Conservation (phyloP, 2,113 vertebrate species). For the Phaethon lepturus region DNA sequence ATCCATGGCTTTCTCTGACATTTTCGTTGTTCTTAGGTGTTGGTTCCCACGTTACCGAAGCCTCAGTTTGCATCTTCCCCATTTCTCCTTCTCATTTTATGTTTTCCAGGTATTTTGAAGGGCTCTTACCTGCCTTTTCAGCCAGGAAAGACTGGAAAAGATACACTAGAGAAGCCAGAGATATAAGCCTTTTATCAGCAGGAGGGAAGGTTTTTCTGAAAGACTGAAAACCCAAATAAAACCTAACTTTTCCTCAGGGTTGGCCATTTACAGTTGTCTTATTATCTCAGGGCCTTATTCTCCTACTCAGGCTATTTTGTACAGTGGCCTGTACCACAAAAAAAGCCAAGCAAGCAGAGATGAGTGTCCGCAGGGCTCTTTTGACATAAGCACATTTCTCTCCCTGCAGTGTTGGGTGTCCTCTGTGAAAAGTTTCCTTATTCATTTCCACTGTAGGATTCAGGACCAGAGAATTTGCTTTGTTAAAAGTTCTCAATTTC, state of each 20-base stretch:
- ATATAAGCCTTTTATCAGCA: neutral
- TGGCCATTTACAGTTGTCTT: neutral
- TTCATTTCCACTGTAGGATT: neutral
- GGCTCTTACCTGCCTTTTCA: neutral
- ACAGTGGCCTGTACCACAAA: neutral
- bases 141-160: neutral
- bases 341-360: neutral
- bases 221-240: neutral
- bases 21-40: neutral
- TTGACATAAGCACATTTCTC: rapidly evolving
- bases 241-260: neutral
- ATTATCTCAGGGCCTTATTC: neutral
- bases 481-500: neutral
- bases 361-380: neutral
- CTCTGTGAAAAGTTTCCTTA: neutral
- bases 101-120: neutral
- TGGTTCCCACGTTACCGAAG: neutral
- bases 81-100: neutral
- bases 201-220: neutral
- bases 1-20: neutral
- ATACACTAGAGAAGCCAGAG: neutral
- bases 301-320: neutral
- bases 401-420: neutral
- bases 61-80: neutral
- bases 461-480: neutral